Evolutionary conservation across 2,113 vertebrate species (phyloP).

Genomic region (Plestiodon gilberti): DNA sequence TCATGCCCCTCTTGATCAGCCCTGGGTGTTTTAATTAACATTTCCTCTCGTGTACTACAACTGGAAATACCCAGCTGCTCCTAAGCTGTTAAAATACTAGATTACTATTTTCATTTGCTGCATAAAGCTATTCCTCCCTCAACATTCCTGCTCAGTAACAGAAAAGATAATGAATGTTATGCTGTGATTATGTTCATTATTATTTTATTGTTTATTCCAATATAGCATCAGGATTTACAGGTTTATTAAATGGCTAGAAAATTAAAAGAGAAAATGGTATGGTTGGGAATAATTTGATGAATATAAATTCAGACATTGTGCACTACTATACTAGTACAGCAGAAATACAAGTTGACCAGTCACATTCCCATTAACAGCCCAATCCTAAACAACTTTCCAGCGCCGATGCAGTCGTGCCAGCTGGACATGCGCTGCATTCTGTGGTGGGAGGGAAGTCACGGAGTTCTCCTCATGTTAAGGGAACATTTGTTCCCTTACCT

Average conservation of each 20-base stretch:
- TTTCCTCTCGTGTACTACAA: constrained; percentile 57
- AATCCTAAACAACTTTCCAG: no score
- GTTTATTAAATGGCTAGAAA: constrained; percentile 55
- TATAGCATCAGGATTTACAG: constrained; percentile 4
- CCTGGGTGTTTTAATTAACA: constrained; percentile 47
- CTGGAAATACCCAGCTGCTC: constrained; percentile 40
- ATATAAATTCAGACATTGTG: constrained; percentile 27
- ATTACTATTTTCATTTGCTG: constrained; percentile 19
- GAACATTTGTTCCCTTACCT: no score
- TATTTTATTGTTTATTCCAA: constrained; percentile 51
- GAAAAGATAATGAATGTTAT: constrained; percentile 44
- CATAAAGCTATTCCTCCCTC: constrained; percentile 36
- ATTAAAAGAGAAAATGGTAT: constrained; percentile 55
- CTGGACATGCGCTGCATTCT: no score
- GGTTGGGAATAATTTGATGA: constrained; percentile 28
- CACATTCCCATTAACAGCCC: not conserved
- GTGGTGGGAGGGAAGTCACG: no score
- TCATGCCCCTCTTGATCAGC: not conserved
- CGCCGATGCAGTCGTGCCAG: no score
- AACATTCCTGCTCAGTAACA: constrained; percentile 28
- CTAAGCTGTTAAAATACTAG: constrained; percentile 37
- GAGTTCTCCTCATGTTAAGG: no score
- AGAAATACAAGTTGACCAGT: not conserved
- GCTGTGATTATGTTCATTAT: constrained; percentile 51
- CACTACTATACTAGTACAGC: not conserved